These are phyloP conservation scores for Sarotherodon lohbergeri DNA, from an alignment of 2,113 vertebrate genomes.

Conservation along the genomic window DNA sequence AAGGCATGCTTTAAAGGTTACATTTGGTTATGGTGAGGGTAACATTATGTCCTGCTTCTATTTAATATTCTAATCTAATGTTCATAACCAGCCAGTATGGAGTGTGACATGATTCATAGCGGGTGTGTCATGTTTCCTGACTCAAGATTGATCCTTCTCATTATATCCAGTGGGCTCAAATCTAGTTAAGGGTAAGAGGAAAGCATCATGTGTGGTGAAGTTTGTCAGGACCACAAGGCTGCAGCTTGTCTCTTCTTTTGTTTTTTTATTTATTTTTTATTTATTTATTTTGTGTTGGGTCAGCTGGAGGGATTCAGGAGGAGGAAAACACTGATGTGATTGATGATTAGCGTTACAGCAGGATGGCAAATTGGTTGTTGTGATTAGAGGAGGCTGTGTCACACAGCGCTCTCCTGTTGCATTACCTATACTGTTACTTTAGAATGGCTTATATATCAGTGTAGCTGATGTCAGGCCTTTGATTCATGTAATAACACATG, in stretches of 20 bases:
- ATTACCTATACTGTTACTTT: not conserved
- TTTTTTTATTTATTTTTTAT: not conserved
- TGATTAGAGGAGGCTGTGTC: not conserved
- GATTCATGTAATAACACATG: not conserved
- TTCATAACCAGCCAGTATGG: not conserved
- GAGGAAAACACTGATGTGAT: not conserved
- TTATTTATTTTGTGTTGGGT: not conserved
- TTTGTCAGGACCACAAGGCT: not conserved
- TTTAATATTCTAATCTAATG: not conserved
- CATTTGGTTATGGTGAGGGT: not conserved
- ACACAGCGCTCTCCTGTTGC: not conserved
- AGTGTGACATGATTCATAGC: not conserved
- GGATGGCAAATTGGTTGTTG: not conserved
- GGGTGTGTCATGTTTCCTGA: not conserved
- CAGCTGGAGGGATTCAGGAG: not conserved
- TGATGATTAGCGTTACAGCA: not conserved
- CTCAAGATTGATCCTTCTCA: not conserved
- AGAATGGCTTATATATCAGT: not conserved
- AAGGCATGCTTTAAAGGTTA: not conserved
- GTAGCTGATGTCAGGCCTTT: not conserved
- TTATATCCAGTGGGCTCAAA: not conserved
- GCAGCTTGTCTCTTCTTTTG: not conserved
- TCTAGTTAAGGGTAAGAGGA: not conserved
- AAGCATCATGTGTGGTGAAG: not conserved
- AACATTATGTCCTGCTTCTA: not conserved